A percentile compares a stretch with the other conserved stretches of the same genome.
Evolutionary conservation across 2,113 vertebrate species (phyloP).

Genomic region (Sylvilagus bachmani): DNA sequence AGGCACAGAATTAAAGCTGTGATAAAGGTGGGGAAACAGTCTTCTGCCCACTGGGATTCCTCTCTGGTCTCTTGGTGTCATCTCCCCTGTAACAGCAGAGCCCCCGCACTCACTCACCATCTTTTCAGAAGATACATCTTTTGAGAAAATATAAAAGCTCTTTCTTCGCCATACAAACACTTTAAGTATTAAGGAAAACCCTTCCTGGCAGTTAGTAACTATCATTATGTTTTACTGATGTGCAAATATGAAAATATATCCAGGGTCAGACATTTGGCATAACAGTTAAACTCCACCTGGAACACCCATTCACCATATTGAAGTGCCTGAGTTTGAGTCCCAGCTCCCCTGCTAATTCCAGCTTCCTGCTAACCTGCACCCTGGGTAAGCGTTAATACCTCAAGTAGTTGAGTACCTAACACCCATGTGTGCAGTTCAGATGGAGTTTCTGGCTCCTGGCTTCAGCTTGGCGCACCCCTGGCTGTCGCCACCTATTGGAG

Average conservation of each 20-base stretch:
- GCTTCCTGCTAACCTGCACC: too few species aligned
- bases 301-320: too few species aligned
- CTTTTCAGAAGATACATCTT: slow-evolving; percentile 29
- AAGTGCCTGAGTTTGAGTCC: too few species aligned
- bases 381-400: too few species aligned
- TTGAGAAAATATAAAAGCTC: slow-evolving; percentile 41
- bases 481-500: too few species aligned
- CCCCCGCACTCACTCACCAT: background rate
- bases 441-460: too few species aligned
- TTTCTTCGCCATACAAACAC: slow-evolving; percentile 56
- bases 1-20: background rate
- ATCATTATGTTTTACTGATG: slow-evolving; percentile 65
- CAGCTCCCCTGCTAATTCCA: too few species aligned
- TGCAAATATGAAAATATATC: slow-evolving; percentile 31
- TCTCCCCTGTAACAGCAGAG: background rate
- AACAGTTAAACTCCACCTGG: too few species aligned
- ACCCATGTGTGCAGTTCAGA: too few species aligned
- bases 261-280: too few species aligned
- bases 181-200: slow-evolving; percentile 20
- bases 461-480: too few species aligned
- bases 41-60: background rate
- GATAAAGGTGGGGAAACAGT: background rate
- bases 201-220: slow-evolving; percentile 57
- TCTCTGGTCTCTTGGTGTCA: background rate
- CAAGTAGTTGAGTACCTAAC: too few species aligned